phyloP scores from a whole-genome alignment of 2,888 invertebrate species.

The Eupithecia subumbrata region DNA sequence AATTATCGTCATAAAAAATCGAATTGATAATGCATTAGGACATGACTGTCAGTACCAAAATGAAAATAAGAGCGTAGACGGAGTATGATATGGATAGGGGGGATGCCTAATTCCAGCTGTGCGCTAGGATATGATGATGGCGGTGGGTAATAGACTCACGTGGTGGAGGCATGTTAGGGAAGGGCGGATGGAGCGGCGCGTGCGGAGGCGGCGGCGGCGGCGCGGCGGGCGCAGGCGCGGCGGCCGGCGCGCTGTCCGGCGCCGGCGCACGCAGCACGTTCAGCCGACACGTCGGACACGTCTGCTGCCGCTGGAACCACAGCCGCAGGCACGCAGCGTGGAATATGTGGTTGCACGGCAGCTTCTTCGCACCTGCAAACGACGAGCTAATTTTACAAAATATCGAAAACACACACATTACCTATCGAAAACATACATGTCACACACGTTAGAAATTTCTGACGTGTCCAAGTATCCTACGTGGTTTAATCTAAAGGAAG shows the following conservation, averaged over 20 bases:
- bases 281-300: constrained; percentile 98
- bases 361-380: constrained; percentile 91
- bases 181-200: constrained; percentile 55
- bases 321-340: constrained; percentile 98
- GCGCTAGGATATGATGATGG: background rate
- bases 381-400: background rate
- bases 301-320: constrained; percentile 99
- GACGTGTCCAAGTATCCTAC: no score
- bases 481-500: background rate
- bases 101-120: background rate
- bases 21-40: background rate
- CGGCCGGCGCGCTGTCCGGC: constrained; percentile 55
- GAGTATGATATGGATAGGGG: background rate
- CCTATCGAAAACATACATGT: no score
- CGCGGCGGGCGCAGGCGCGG: constrained; percentile 39
- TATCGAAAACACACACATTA: background rate
- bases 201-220: constrained; percentile 62
- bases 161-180: constrained; percentile 72
- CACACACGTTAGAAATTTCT: no score
- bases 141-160: constrained; percentile 55
- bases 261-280: constrained; percentile 88
- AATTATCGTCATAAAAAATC: background rate
- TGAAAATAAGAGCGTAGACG: background rate
- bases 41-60: background rate
- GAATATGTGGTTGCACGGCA: constrained; percentile 99